Evolutionary conservation across 2,888 invertebrate species (phyloP), one percentile per base, ranked within the genome.

Genomic region (Suillia variegata): DNA sequence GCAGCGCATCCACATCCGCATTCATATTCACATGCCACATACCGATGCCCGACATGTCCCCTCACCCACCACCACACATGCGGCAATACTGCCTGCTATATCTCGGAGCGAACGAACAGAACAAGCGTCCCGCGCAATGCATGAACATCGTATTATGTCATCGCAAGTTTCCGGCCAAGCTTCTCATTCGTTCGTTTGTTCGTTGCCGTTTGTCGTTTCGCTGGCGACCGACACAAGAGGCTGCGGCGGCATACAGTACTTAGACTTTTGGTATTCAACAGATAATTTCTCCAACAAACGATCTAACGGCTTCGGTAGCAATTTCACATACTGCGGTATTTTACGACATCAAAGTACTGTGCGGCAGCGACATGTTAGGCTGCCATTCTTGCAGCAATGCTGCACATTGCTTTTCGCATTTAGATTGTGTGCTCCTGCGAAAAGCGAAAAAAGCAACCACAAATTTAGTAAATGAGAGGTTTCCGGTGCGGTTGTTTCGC

Each of bases 401-500:
- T n/a, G n/a, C n/a, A n/a, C n/a, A n/a, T n/a, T n/a, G n/a, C n/a
- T n/a, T n/a, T n/a, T n/a, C n/a, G n/a, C n/a, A n/a, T n/a, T n/a
- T n/a, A n/a, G n/a, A n/a, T n/a, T 26, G 26, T 10, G 5, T 54
- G 48, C 31, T 63, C 62, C 62, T 67, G 33, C 66, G n/a, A n/a
- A n/a, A n/a, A n/a, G n/a, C n/a, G n/a, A n/a, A n/a, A n/a, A 66
- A 69, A 67, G 62, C 69, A 71, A 71, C 76, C 76, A 70, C 74
- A 73, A 75, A 74, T 74, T 74, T 71, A 73, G 76, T 74, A 76
- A 75, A 74, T 74, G 76, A 74, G 76, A 73, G 74, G 74, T 73
- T 74, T 75, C 74, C 76, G 76, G 67, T 74, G 74, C 70, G 72
- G 75, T 75, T 70, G 75, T 72, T 54, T 24, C 20, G 42, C 20